Evolutionary conservation across 2,888 invertebrate genomes (phyloP).

Genomic region (Habroteleia sp.): DNA sequence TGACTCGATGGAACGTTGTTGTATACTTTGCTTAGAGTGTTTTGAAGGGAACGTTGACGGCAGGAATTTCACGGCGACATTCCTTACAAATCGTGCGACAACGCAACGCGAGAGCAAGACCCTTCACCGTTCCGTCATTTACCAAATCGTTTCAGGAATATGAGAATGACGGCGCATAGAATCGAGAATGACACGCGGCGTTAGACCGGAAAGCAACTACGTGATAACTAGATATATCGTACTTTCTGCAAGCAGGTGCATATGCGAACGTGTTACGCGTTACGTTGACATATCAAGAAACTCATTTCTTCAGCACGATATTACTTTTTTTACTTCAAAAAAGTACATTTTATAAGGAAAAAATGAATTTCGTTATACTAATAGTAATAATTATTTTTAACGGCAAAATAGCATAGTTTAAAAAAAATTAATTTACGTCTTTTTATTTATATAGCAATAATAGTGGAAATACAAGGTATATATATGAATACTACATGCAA

Average conservation of each 20-base stretch:
- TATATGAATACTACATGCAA: too few species aligned
- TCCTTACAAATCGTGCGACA: constrained; percentile 59
- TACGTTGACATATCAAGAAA: constrained; percentile 20
- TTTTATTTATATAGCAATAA: too few species aligned
- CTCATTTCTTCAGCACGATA: constrained; percentile 12
- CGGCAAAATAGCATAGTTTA: too few species aligned
- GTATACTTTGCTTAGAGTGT: constrained; percentile 40
- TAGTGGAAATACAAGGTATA: too few species aligned
- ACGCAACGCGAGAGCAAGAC: constrained; percentile 41
- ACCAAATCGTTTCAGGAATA: constrained; percentile 61
- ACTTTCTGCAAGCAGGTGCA: constrained; percentile 30
- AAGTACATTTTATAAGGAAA: too few species aligned
- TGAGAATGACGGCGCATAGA: constrained; percentile 68
- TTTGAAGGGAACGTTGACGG: constrained; percentile 59
- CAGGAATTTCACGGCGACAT: constrained; percentile 68
- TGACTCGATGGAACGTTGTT: constrained; percentile 54
- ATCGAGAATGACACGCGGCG: constrained; percentile 71
- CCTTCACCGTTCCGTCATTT: constrained; percentile 61
- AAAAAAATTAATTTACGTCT: too few species aligned
- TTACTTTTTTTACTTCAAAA: too few species aligned
- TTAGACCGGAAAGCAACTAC: constrained; percentile 63
- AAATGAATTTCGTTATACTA: too few species aligned
- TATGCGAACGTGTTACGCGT: constrained; percentile 20
- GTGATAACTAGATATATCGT: constrained; percentile 53
- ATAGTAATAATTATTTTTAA: too few species aligned